phyloP scores from a whole-genome alignment of 2,888 invertebrate genomes.

The Ormyrus pomaceus region DNA sequence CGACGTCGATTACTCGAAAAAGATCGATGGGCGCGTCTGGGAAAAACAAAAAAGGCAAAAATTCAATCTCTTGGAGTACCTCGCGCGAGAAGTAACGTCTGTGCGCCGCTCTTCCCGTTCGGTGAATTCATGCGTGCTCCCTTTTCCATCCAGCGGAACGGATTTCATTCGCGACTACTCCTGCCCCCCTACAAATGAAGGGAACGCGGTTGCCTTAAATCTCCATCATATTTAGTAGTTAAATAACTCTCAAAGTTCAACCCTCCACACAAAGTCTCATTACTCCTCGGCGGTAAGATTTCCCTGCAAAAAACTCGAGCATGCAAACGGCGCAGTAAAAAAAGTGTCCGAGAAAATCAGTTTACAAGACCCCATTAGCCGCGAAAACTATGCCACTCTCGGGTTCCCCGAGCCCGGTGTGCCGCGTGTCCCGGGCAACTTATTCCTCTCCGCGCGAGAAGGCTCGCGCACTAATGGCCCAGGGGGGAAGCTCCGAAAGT shows the following conservation, averaged over 20 bases:
- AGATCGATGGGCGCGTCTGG: conserved; percentile 27
- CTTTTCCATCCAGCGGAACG: neutral
- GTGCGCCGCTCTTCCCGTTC: neutral
- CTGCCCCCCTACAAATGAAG: neutral
- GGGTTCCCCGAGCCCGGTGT: no score
- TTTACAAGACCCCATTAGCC: no score
- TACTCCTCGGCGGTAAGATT: no score
- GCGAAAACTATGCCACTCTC: no score
- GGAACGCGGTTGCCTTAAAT: no score
- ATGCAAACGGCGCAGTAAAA: no score
- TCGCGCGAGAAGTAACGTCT: conserved; percentile 6
- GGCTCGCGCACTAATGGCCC: conserved; percentile 31
- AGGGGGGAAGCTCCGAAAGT: neutral
- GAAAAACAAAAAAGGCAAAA: conserved; percentile 32
- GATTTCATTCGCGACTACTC: neutral
- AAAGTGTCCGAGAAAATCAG: no score
- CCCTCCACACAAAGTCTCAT: no score
- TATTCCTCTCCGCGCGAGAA: conserved; percentile 2
- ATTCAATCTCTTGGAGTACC: conserved; percentile 49
- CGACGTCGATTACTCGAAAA: conserved; percentile 43
- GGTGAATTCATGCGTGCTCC: conserved; percentile 15
- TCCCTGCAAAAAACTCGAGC: no score
- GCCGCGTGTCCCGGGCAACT: neutral
- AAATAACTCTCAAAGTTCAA: no score
- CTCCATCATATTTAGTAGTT: no score